Percentiles rank a stretch among this genome's conserved stretches.
Conservation (phyloP, 2,797 vertebrate genomes). For the Meda fulgida region DNA sequence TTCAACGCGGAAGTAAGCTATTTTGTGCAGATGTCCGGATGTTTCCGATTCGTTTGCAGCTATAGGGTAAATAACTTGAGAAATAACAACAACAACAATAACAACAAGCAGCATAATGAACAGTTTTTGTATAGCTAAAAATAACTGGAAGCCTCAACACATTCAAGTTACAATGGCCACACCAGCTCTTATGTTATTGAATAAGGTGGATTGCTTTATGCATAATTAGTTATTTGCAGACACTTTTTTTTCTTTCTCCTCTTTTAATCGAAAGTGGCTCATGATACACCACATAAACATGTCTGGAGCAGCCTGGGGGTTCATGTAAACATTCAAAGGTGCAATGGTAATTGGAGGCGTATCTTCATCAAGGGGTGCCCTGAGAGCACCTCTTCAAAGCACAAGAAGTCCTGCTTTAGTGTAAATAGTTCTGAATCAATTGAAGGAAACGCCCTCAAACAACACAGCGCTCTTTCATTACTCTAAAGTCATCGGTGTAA, state of each 20-base stretch:
- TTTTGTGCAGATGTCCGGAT: background rate
- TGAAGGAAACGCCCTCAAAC: conserved; percentile 31
- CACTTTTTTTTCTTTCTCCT: background rate
- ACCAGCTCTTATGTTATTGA: background rate
- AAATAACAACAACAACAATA: background rate
- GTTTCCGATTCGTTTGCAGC: background rate
- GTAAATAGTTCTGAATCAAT: conserved; percentile 27
- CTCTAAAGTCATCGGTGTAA: background rate
- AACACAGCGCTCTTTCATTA: conserved; percentile 9
- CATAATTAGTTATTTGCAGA: too few species aligned
- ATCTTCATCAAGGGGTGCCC: background rate
- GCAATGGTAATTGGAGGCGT: background rate
- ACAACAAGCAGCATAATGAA: background rate
- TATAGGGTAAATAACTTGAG: background rate
- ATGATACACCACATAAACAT: background rate
- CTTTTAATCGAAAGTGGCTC: background rate
- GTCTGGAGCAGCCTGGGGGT: background rate
- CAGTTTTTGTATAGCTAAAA: background rate
- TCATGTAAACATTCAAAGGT: background rate
- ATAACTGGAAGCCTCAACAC: background rate
- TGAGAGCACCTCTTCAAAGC: conserved; percentile 8
- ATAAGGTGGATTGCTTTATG: background rate
- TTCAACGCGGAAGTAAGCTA: background rate
- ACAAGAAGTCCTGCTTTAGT: conserved; percentile 4
- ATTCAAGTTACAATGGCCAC: background rate